Percentiles rank a stretch among this genome's conserved stretches.
Conservation (phyloP, 53 echinoderm and acorn worm species). For the Echinometra lucunter region DNA sequence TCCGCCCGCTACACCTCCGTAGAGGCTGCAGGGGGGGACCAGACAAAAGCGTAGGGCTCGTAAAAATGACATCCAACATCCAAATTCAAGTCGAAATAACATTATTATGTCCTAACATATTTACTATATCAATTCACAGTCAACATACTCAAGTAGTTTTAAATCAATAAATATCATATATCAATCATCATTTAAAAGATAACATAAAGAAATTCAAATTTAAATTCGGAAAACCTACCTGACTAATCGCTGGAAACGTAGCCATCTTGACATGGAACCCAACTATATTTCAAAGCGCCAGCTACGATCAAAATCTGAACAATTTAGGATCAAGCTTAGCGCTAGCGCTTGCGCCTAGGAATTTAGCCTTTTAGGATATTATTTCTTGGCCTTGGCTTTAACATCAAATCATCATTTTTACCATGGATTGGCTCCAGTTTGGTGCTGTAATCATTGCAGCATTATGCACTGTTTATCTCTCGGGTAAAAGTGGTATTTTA, state of each 20-base stretch:
- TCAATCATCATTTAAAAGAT: neutral
- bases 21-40: neutral
- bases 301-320: slow-evolving; percentile 34
- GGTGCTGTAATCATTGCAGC: slow-evolving; percentile 88
- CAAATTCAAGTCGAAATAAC: neutral
- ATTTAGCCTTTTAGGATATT: too few species aligned
- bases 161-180: neutral
- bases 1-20: neutral
- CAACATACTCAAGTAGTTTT: neutral
- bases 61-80: neutral
- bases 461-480: slow-evolving; percentile 80
- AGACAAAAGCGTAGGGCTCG: neutral
- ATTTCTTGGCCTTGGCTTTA: too few species aligned
- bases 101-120: neutral
- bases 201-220: neutral
- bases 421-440: slow-evolving; percentile 85
- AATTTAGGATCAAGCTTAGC: neutral
- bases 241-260: slow-evolving; percentile 77
- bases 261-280: slow-evolving; percentile 77
- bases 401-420: slow-evolving; percentile 39
- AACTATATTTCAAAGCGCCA: slow-evolving; percentile 72
- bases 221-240: slow-evolving; percentile 66
- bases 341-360: too few species aligned
- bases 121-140: neutral
- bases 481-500: slow-evolving; percentile 82